Conservation (phyloP, 2,888 invertebrate genomes). For the Orgyia antiqua region DNA sequence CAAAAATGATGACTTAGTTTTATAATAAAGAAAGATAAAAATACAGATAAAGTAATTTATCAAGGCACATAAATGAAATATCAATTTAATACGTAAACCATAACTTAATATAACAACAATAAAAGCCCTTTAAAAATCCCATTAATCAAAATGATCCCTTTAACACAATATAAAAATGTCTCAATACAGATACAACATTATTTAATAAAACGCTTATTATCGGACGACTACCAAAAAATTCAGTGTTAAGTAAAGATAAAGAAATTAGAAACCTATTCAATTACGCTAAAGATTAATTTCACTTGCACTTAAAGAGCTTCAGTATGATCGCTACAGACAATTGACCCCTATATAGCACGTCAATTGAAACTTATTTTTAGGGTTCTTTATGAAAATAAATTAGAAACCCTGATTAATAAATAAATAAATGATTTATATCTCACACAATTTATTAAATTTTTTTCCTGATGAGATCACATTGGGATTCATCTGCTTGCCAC, state of each 20-base stretch:
- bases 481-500: too few species aligned
- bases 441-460: too few species aligned
- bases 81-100: too few species aligned
- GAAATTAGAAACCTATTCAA: slow-evolving; percentile 5
- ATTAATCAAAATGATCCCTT: slow-evolving; percentile 20
- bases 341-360: slow-evolving; percentile 49
- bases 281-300: slow-evolving; percentile 6
- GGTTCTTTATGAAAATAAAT: too few species aligned
- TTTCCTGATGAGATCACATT: too few species aligned
- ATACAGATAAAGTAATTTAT: too few species aligned
- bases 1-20: too few species aligned
- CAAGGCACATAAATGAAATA: too few species aligned
- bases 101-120: slow-evolving; percentile 14
- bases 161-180: slow-evolving; percentile 17
- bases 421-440: too few species aligned
- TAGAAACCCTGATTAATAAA: too few species aligned
- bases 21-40: too few species aligned
- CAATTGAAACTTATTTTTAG: slow-evolving; percentile 49
- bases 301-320: not conserved
- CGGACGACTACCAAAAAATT: slow-evolving; percentile 13
- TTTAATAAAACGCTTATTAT: slow-evolving; percentile 26
- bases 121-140: slow-evolving; percentile 7
- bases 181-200: slow-evolving; percentile 21
- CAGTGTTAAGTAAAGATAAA: slow-evolving; percentile 6
- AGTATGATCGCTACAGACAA: slow-evolving; percentile 34